Evolutionary conservation across 2,888 invertebrate genomes (phyloP), one percentile per base, ranked within the genome.

Genomic region (Aromia moschata): DNA sequence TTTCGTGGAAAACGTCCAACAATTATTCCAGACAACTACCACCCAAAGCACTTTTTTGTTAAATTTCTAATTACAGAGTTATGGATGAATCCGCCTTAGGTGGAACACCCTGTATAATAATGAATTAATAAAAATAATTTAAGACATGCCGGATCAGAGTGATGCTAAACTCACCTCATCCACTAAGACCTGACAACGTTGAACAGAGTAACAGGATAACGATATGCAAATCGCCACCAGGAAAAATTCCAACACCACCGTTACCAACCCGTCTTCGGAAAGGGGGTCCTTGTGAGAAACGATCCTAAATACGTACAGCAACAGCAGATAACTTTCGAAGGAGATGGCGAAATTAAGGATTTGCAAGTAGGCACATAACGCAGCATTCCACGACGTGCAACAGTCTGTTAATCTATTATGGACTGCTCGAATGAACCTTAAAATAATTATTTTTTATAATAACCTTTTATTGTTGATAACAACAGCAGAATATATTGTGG

Each of bases 291-390:
- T 5, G 9, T 38, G 38, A 3, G 18, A 36, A 7, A 49, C 20
- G 15, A 49, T n/a, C 25, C 37, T 49, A 20, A 49, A 49, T 12
- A 37, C 14, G 16, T 37, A 20, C n/a, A 49, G 38, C 36, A 38
- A 18, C 14, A 36, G 37, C 0, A 10, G 10, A 10, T 49, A 49
- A 1, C 11, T 7, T 25, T 49, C 37, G 2, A 1, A 10, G 17
- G 17, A 37, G 7, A 18, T 4, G 1, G 20, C 9, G 3, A 38
- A 2, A 12, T 11, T 20, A 3, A 49, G 12, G 10, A 49, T 1
- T 7, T 14, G 9, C 1, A 49, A 10, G n/a, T 18, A 25, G 10
- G 14, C 10, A 5, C 12, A 7, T 37, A 49, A 37, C 3, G 49
- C 49, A 11, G 7, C 3, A 17, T 37, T 38, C 49, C 37, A 49